Conservation (phyloP, 2,113 vertebrate species). For the Lepidothrix coronata region DNA sequence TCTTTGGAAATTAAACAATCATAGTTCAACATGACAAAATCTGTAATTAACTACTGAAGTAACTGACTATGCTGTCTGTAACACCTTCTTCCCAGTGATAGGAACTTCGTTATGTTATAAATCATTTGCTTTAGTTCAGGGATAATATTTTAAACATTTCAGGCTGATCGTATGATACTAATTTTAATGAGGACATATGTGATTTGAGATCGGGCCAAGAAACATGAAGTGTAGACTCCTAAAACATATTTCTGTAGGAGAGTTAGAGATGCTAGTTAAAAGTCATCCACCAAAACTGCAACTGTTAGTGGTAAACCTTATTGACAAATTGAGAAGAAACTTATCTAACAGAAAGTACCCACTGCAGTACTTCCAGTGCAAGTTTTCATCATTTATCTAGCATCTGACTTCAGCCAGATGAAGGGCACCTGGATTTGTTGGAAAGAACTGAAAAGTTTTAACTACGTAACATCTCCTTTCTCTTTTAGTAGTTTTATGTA, state of each 20-base stretch:
- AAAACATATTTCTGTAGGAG: neutral
- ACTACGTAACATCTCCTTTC: rapidly evolving
- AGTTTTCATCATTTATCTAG: neutral
- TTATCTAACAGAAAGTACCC: neutral
- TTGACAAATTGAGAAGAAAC: neutral
- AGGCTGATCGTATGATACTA: neutral
- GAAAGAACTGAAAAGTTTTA: neutral
- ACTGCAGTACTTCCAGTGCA: neutral
- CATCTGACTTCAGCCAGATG: neutral
- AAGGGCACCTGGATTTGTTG: neutral
- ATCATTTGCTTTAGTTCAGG: neutral
- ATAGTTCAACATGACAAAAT: neutral
- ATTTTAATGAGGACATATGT: neutral
- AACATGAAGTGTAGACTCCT: neutral
- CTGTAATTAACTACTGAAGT: neutral
- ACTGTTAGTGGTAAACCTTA: neutral
- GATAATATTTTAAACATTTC: neutral
- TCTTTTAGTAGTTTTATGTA: neutral
- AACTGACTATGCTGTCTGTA: neutral
- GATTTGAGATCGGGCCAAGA: neutral
- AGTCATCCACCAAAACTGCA: neutral
- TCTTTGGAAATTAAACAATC: neutral
- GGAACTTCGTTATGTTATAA: neutral
- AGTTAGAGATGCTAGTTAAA: neutral
- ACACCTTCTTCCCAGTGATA: neutral